These are phyloP conservation scores for Oreochromis tanganicae DNA, from an alignment of 2,113 vertebrate species.

Conservation along the genomic window DNA sequence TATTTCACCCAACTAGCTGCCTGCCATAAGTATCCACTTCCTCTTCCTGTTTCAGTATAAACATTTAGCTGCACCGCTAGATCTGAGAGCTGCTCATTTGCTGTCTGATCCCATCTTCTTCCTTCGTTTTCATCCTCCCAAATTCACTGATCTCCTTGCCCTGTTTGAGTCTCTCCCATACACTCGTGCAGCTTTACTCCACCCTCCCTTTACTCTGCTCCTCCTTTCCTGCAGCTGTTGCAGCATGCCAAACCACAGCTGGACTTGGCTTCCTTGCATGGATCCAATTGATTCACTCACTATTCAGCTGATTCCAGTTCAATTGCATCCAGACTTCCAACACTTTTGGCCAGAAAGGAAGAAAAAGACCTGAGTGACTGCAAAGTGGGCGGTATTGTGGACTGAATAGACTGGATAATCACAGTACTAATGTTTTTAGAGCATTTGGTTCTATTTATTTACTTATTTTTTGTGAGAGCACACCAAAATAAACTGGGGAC, in stretches of 20 bases:
- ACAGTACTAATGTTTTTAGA: background rate
- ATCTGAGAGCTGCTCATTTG: background rate
- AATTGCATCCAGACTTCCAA: slow-evolving; percentile 28
- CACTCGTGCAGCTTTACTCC: background rate
- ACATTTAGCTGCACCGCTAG: slow-evolving; percentile 3
- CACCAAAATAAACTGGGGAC: background rate
- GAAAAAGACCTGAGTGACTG: background rate
- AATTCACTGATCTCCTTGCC: background rate
- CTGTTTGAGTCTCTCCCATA: background rate
- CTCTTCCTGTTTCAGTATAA: slow-evolving; percentile 51
- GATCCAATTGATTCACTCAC: slow-evolving; percentile 26
- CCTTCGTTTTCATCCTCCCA: slow-evolving; percentile 17
- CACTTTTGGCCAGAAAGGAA: background rate
- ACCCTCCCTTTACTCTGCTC: background rate
- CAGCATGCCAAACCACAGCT: slow-evolving; percentile 38
- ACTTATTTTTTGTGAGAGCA: background rate
- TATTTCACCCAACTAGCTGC: background rate
- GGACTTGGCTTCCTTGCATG: slow-evolving; percentile 3
- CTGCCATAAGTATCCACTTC: slow-evolving; percentile 18
- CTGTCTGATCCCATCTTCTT: slow-evolving; percentile 1
- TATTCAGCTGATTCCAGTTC: slow-evolving; percentile 10
- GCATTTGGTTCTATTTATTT: background rate
- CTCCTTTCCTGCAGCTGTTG: background rate
- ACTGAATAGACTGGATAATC: background rate
- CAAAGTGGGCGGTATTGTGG: background rate